Percentiles rank a stretch among this genome's conserved stretches.
phyloP scores from a whole-genome alignment of 2,888 invertebrate species.

The Plagiodera versicolora region DNA sequence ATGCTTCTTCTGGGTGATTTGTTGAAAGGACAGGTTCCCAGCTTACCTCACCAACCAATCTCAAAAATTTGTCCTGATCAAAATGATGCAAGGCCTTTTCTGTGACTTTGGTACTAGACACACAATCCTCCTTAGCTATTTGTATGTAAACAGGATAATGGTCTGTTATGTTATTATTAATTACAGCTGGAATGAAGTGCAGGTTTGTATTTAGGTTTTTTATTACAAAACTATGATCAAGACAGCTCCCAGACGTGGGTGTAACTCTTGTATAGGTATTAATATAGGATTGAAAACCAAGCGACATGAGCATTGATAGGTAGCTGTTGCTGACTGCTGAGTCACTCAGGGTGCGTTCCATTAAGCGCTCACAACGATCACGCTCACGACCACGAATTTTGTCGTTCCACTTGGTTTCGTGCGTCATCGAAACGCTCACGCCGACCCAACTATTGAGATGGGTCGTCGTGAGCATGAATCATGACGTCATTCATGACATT shows the following conservation, averaged over 20 bases:
- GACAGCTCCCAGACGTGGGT: not conserved
- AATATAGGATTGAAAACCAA: not conserved
- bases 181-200: not conserved
- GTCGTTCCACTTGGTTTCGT: too few relatives aligned
- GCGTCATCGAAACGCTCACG: too few relatives aligned
- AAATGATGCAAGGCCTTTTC: not conserved
- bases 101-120: not conserved
- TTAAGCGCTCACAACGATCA: too few relatives aligned
- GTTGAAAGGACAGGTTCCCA: not conserved
- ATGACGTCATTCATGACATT: too few relatives aligned
- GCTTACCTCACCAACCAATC: not conserved
- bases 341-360: too few relatives aligned
- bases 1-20: not conserved
- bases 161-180: not conserved
- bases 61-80: not conserved
- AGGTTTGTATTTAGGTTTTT: not conserved
- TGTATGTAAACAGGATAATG: not conserved
- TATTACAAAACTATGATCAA: not conserved
- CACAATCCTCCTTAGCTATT: too few relatives aligned
- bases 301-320: not conserved
- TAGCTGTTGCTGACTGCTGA: not conserved
- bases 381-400: too few relatives aligned
- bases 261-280: not conserved
- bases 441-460: too few relatives aligned
- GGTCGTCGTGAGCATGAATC: too few relatives aligned